Conservation (phyloP, 2,113 vertebrate genomes). For the Colaptes auratus region DNA sequence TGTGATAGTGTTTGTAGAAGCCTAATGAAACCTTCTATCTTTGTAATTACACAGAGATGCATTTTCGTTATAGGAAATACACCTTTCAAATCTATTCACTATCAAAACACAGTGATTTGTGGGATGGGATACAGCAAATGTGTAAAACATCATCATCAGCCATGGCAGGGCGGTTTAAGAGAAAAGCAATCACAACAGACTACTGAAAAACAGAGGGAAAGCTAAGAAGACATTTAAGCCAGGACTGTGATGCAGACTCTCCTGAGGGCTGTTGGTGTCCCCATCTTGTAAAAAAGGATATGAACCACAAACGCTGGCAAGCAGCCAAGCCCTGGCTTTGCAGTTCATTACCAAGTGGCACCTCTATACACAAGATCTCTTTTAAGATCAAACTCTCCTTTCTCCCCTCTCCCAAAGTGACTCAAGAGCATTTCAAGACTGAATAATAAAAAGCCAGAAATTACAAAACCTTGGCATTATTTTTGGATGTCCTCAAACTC, state of each 20-base stretch:
- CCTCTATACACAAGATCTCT: not conserved
- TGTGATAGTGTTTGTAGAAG: not conserved
- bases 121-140: not conserved
- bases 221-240: not conserved
- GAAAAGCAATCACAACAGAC: not conserved
- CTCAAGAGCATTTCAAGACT: not conserved
- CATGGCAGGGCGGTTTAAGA: not conserved
- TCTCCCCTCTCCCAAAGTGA: fast-evolving
- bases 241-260: constrained; percentile 6
- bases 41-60: not conserved
- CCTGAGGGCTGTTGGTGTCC: not conserved
- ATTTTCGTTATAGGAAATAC: not conserved
- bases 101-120: not conserved
- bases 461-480: not conserved
- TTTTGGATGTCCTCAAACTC: not conserved
- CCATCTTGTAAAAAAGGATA: not conserved
- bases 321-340: not conserved
- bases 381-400: not conserved
- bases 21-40: not conserved
- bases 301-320: not conserved
- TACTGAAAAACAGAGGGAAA: not conserved
- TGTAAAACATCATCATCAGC: not conserved
- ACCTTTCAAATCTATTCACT: not conserved
- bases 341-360: not conserved
- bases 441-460: not conserved